Conservation (phyloP, 1,140 invertebrate genomes). For the Aphaenogaster ashmeadi region DNA sequence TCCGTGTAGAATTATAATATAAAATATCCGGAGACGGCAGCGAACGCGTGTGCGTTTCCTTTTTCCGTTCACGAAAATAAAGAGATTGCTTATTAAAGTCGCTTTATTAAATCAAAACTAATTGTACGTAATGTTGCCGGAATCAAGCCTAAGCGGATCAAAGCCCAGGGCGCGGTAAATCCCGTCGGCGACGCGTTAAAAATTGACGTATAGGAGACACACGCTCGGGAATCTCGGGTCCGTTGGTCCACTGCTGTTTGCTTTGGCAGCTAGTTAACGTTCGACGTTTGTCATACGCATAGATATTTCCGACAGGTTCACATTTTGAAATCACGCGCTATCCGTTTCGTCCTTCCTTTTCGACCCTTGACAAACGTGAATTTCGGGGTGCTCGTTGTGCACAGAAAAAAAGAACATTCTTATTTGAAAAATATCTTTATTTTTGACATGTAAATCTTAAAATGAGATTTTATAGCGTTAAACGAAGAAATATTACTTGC, state of each 20-base stretch:
- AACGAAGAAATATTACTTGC: no score
- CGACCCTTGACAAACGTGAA: not conserved
- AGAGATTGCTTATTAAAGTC: not conserved
- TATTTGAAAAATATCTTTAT: no score
- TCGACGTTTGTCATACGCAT: conserved; percentile 21
- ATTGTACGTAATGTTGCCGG: not conserved
- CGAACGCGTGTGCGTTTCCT: not conserved
- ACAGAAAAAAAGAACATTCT: no score
- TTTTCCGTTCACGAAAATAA: not conserved
- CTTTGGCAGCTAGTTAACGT: conserved; percentile 59
- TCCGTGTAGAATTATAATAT: not conserved
- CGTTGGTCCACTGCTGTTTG: conserved; percentile 39
- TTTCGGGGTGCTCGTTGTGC: not conserved
- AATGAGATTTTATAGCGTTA: no score
- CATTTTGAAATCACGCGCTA: conserved; percentile 37
- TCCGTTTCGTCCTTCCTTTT: not conserved
- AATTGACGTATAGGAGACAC: conserved; percentile 4
- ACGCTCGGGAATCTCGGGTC: not conserved
- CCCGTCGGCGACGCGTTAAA: conserved; percentile 7
- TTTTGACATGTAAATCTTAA: no score
- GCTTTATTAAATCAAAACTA: not conserved
- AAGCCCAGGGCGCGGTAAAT: not conserved
- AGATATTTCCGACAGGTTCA: conserved; percentile 60
- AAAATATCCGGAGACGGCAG: not conserved
- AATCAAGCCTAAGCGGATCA: conserved; percentile 5